Conservation (phyloP, 2,113 vertebrate species). For the Morphnarchus princeps region DNA sequence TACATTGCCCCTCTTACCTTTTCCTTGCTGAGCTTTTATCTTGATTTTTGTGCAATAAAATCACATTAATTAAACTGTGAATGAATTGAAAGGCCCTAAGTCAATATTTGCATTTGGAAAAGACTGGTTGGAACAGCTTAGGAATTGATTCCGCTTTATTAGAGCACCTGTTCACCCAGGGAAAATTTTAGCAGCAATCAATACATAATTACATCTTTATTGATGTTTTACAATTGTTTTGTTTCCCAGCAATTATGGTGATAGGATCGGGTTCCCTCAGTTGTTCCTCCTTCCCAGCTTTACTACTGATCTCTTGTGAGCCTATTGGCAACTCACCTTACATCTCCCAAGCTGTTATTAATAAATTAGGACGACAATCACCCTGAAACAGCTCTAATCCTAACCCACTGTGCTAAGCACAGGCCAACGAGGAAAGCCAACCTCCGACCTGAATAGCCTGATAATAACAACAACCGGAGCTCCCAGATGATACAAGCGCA, state of each 20-base stretch:
- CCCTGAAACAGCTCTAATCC: not conserved
- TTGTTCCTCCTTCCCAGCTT: not conserved
- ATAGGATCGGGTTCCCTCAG: not conserved
- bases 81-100: constrained; percentile 14
- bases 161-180: constrained; percentile 37
- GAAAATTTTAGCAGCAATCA: constrained; percentile 59
- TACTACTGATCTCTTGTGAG: not conserved
- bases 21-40: not conserved
- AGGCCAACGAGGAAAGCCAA: not conserved
- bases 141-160: constrained; percentile 62
- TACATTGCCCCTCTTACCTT: not conserved
- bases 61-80: constrained; percentile 43
- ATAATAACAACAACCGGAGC: not conserved
- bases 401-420: not conserved
- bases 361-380: not conserved
- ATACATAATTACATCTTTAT: constrained; percentile 59
- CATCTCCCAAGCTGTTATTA: not conserved
- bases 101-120: constrained; percentile 50
- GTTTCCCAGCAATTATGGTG: constrained; percentile 34
- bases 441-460: not conserved
- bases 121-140: constrained; percentile 24
- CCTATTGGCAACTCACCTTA: not conserved
- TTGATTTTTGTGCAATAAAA: constrained; percentile 32
- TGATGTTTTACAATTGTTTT: constrained; percentile 52
- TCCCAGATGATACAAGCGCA: accelerated